Conservation (phyloP, 2,888 invertebrate species). For the Nemapogon koenigi region DNA sequence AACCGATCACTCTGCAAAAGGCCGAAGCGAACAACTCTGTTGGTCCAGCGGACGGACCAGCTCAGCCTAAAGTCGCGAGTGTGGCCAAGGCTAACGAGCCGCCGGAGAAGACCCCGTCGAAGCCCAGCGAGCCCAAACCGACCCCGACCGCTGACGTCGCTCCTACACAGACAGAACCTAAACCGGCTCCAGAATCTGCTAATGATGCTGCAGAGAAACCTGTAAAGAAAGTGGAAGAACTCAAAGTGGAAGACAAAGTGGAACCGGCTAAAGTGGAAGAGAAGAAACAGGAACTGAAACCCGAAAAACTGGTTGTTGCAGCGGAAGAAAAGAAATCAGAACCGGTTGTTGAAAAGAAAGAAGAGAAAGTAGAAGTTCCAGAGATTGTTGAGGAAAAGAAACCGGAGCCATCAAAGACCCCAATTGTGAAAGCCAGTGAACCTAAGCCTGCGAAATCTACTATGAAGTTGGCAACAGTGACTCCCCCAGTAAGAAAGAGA, state of each 20-base stretch:
- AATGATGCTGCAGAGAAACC: conserved; percentile 36
- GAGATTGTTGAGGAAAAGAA: conserved; percentile 15
- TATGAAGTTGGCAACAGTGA: conserved; percentile 61
- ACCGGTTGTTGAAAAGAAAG: conserved; percentile 1
- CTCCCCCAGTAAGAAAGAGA: conserved; percentile 61
- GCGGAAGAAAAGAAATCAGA: conserved; percentile 17
- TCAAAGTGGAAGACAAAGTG: conserved; percentile 19
- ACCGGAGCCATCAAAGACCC: conserved; percentile 21
- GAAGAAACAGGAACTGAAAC: conserved; percentile 23
- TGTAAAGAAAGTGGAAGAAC: conserved; percentile 6
- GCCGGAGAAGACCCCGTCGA: conserved; percentile 42
- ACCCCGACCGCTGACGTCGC: conserved; percentile 45
- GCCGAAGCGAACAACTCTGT: conserved; percentile 29
- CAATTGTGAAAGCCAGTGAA: conserved; percentile 30
- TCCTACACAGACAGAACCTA: conserved; percentile 44
- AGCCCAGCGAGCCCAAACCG: conserved; percentile 43
- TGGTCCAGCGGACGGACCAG: conserved; percentile 29
- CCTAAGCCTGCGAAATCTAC: conserved; percentile 49
- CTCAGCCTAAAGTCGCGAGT: conserved; percentile 43
- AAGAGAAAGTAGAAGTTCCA: not conserved
- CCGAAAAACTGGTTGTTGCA: conserved; percentile 23
- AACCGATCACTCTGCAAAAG: conserved; percentile 41
- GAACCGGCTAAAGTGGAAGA: conserved; percentile 23
- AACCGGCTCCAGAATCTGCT: conserved; percentile 45
- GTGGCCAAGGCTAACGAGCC: conserved; percentile 43